Evolutionary conservation across 2,888 invertebrate species (phyloP).

Genomic region (Epirrhoe alternata): DNA sequence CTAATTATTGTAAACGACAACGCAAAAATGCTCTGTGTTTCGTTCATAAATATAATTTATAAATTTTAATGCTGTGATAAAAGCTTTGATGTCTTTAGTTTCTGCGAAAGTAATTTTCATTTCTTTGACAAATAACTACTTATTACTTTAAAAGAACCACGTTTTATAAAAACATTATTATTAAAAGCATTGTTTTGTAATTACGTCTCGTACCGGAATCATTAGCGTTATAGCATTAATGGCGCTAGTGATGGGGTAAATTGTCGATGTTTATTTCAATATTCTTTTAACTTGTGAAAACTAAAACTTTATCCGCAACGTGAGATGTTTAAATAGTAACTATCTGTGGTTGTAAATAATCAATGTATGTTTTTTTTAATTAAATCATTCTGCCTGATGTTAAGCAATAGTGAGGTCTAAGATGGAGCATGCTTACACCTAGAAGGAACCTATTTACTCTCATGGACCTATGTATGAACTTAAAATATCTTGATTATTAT

Average conservation of each 20-base stretch:
- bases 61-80: too few relatives aligned
- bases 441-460: too few relatives aligned
- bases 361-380: neutral
- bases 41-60: too few relatives aligned
- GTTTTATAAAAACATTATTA: slow-evolving; percentile 70
- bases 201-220: slow-evolving; percentile 69
- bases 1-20: too few relatives aligned
- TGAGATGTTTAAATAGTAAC: neutral
- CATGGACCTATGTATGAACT: too few relatives aligned
- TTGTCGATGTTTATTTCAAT: slow-evolving; percentile 11
- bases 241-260: slow-evolving; percentile 54
- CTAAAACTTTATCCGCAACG: neutral
- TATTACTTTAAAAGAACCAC: slow-evolving; percentile 18
- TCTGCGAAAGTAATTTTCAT: too few relatives aligned
- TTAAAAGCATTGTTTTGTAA: slow-evolving; percentile 80
- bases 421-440: too few relatives aligned
- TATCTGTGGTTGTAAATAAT: neutral
- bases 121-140: neutral
- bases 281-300: neutral
- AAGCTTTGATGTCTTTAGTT: too few relatives aligned
- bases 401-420: too few relatives aligned
- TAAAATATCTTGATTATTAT: too few relatives aligned
- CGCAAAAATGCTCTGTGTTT: too few relatives aligned
- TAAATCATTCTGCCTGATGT: too few relatives aligned
- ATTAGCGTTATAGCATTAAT: slow-evolving; percentile 80